phyloP scores from a whole-genome alignment of 1,140 invertebrate genomes.

The Heliothis virescens region DNA sequence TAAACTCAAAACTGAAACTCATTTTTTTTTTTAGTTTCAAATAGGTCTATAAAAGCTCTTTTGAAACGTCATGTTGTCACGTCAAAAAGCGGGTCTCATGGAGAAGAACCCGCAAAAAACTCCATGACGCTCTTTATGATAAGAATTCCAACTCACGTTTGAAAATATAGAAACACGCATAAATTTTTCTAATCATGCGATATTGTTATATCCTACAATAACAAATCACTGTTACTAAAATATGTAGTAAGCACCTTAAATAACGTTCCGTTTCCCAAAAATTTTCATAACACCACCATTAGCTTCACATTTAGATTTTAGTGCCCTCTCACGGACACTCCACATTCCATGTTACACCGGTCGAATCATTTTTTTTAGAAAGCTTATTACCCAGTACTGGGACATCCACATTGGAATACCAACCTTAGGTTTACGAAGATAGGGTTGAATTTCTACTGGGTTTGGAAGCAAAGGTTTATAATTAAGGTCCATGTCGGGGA shows the following conservation, averaged over 20 bases:
- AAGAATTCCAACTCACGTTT: too few species aligned
- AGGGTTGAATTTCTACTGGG: constrained; percentile 58
- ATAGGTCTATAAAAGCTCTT: too few species aligned
- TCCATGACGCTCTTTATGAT: too few species aligned
- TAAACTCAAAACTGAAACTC: too few species aligned
- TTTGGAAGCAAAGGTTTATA: constrained; percentile 61
- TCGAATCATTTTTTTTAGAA: constrained; percentile 80
- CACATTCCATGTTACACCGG: constrained; percentile 73
- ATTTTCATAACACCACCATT: constrained; percentile 52
- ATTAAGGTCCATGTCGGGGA: constrained; percentile 76
- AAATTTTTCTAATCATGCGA: too few species aligned
- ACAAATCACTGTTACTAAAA: too few species aligned
- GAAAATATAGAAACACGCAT: too few species aligned
- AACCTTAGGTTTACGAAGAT: constrained; percentile 51
- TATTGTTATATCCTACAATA: too few species aligned
- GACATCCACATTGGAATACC: constrained; percentile 47
- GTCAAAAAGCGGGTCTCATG: too few species aligned
- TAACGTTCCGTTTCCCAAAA: constrained; percentile 35
- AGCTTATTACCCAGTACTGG: constrained; percentile 68
- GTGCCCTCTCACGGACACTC: constrained; percentile 68
- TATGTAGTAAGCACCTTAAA: not conserved
- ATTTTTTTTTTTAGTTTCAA: too few species aligned
- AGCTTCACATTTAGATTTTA: constrained; percentile 71
- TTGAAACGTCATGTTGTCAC: too few species aligned
- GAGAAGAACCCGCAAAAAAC: too few species aligned